Percentiles rank a stretch among this genome's conserved stretches.
Conservation (phyloP, 1,140 invertebrate genomes). For the Trichogramma pretiosum region DNA sequence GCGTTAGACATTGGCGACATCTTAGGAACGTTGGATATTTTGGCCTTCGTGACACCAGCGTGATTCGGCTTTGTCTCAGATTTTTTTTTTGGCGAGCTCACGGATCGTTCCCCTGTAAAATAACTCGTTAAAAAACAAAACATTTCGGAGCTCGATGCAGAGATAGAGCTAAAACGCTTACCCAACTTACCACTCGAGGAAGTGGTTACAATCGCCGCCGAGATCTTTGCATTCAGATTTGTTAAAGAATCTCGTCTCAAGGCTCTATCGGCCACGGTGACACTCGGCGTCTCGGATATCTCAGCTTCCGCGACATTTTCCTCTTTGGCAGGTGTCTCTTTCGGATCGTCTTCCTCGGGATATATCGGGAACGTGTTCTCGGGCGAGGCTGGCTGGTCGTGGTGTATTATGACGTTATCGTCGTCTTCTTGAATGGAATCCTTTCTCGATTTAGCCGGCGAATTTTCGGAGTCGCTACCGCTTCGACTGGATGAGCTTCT, state of each 20-base stretch:
- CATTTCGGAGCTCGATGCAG: no score
- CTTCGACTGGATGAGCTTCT: no score
- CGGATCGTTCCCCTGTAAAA: no score
- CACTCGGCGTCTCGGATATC: slow-evolving; percentile 39
- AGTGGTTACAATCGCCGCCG: slow-evolving; percentile 24
- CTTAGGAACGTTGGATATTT: no score
- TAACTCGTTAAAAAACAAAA: no score
- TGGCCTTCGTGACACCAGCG: no score
- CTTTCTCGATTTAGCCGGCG: neutral
- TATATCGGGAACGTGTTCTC: slow-evolving; percentile 31
- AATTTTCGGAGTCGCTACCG: no score
- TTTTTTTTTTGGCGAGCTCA: no score
- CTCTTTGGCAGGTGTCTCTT: slow-evolving; percentile 38
- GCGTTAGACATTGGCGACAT: no score
- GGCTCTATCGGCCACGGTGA: slow-evolving; percentile 30
- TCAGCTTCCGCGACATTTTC: slow-evolving; percentile 30
- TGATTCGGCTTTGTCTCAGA: no score
- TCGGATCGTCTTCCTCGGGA: slow-evolving; percentile 15
- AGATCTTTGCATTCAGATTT: slow-evolving; percentile 35
- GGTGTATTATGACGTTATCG: neutral
- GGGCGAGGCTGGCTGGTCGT: neutral
- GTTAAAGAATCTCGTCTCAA: slow-evolving; percentile 26
- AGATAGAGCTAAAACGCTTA: no score
- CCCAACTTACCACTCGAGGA: no score
- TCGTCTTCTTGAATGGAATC: slow-evolving; percentile 5